Evolutionary conservation across 2,888 invertebrate species (phyloP).

Genomic region (Leucania comma): DNA sequence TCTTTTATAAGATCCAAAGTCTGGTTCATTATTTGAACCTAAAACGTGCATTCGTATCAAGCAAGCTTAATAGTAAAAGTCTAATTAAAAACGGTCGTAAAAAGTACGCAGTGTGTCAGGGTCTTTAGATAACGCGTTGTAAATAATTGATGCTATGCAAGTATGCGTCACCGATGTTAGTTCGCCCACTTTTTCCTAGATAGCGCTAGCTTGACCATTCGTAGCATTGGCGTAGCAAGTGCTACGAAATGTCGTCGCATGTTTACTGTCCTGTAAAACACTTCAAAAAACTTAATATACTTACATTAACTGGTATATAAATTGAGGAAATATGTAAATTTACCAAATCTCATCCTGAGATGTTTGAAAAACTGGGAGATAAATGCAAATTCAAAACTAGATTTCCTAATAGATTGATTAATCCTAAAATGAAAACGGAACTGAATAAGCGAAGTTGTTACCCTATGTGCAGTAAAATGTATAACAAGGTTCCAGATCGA

Average conservation of each 20-base stretch:
- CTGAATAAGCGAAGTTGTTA: too few species aligned
- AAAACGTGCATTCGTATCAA: not conserved
- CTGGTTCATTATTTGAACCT: not conserved
- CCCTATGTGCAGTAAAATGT: too few species aligned
- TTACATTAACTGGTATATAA: too few species aligned
- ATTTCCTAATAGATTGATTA: too few species aligned
- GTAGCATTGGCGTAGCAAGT: slow-evolving; percentile 35
- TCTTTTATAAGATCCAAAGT: not conserved
- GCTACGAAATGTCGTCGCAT: slow-evolving; percentile 34
- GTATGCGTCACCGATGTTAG: not conserved
- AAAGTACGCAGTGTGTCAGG: not conserved
- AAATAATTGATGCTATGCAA: slow-evolving; percentile 10
- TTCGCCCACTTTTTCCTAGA: slow-evolving; percentile 14
- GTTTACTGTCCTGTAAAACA: too few species aligned
- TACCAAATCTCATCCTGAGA: too few species aligned
- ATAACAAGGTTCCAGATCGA: too few species aligned
- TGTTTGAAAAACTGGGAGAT: too few species aligned
- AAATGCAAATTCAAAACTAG: too few species aligned
- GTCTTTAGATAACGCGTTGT: not conserved
- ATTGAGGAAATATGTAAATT: too few species aligned
- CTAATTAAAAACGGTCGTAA: not conserved
- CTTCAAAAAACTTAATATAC: too few species aligned
- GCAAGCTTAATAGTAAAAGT: not conserved
- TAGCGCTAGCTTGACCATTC: slow-evolving; percentile 19
- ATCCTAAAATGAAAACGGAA: too few species aligned